Evolutionary conservation across 2,113 vertebrate genomes (phyloP), one percentile per base, ranked within the genome.

Genomic region (Menura novaehollandiae): DNA sequence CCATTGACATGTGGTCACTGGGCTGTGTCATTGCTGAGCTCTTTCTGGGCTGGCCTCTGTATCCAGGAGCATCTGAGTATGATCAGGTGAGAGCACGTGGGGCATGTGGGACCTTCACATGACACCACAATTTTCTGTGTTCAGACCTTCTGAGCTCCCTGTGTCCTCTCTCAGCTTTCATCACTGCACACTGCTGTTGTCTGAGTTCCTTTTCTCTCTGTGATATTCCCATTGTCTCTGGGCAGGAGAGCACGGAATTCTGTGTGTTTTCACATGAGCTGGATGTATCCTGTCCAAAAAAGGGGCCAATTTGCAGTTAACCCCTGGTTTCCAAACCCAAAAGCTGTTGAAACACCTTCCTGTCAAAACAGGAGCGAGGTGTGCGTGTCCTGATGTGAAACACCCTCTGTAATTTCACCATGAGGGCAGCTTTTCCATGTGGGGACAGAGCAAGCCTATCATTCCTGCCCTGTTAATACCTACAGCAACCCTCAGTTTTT

Each of bases 1-100:
- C 99, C 56, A 99, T 99, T 94, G 99, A 99, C 97, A 99, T 99
- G 99, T 99, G 99, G 99, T 99, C 99, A 0, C 73, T 99, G 98
- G 99, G 99, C 83, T 99, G 99, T 92, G 99, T 99, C 94, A 99
- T 99, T 60, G 99, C 99, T 12, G 99, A 99, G 93, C 98, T 99
- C 88, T 99, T 99, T 73, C 97, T 99, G 91, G 99, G 99, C 62
- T 99, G 99, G 99, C 99, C 99, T 47, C 98, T 99, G 32, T 99
- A 99, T 93, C 99, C 99, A 11, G 99, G 99, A 69, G 99, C 99
- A 80, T 99, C 99, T 23, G 99, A 99, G 96, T 99, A 99, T 4
- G 99, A 99, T 88, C 99, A 99, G 99, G 99, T 99, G 97, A 98
- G 98, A 91, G 67, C 13, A 11, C 2, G 2, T 24, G 67, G 62